Percentiles rank a stretch among this genome's conserved stretches.
Conservation (phyloP, 2,113 vertebrate species). For the Chloroceryle aenea region DNA sequence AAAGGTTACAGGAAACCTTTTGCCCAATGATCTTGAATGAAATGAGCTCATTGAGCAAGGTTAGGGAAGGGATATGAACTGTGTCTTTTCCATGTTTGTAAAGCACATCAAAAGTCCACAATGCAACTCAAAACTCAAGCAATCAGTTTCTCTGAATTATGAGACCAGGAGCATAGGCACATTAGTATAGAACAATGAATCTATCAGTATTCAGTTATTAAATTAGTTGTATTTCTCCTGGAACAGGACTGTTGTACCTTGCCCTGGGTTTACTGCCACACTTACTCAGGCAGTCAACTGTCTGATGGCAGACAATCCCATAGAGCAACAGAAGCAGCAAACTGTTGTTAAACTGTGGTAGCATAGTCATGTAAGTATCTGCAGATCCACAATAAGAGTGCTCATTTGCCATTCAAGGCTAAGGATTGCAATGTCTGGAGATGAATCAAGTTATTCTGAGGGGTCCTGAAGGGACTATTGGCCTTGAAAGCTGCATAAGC, state of each 20-base stretch:
- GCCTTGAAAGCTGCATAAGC: not conserved
- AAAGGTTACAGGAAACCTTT: not conserved
- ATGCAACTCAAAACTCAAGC: not conserved
- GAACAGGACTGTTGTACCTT: not conserved
- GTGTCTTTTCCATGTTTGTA: not conserved
- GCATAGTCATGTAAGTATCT: not conserved
- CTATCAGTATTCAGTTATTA: slow-evolving; percentile 8
- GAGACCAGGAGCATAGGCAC: not conserved
- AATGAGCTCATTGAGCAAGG: not conserved
- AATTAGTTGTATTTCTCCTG: not conserved
- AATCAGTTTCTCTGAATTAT: not conserved
- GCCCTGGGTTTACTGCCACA: not conserved
- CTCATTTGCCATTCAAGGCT: not conserved
- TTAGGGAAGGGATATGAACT: not conserved
- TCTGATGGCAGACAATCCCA: not conserved
- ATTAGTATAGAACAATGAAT: not conserved
- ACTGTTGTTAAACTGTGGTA: not conserved
- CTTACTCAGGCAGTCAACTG: not conserved
- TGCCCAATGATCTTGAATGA: not conserved
- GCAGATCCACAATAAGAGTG: not conserved
- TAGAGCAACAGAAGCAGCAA: not conserved
- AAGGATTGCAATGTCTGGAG: not conserved
- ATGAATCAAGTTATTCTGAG: not conserved
- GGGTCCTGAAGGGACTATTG: not conserved
- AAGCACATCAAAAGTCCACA: not conserved